Conservation (phyloP, 2,888 invertebrate genomes). For the Coelopa pilipes region DNA sequence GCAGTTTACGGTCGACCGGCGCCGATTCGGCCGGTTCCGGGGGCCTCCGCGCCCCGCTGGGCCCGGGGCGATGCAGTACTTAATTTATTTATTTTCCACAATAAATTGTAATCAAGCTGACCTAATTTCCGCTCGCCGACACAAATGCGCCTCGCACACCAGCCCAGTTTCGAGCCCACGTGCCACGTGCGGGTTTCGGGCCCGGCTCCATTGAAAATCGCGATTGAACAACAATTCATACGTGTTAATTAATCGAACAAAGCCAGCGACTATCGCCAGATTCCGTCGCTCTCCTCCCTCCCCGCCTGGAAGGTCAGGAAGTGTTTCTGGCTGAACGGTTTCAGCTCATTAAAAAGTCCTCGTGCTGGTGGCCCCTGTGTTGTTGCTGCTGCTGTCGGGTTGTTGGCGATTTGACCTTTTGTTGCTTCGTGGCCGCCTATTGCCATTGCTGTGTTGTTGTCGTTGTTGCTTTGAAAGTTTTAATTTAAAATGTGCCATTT, state of each 20-base stretch:
- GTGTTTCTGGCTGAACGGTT: constrained; percentile 14
- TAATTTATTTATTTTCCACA: constrained; percentile 26
- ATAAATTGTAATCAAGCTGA: constrained; percentile 17
- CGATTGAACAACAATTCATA: neutral
- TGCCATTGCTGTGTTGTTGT: neutral
- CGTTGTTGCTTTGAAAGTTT: constrained; percentile 4
- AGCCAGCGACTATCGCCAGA: no score
- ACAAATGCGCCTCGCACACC: neutral
- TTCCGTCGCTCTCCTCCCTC: no score
- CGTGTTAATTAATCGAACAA: neutral
- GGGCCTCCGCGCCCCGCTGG: no score
- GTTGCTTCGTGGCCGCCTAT: neutral
- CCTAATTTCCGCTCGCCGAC: constrained; percentile 9
- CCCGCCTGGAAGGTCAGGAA: neutral
- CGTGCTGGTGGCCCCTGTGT: no score
- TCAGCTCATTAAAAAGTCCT: constrained; percentile 24
- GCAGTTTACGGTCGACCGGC: constrained; percentile 13
- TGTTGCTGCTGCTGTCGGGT: no score
- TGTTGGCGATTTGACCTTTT: neutral
- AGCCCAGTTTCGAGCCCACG: neutral
- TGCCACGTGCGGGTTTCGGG: neutral
- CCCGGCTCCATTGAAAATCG: neutral
- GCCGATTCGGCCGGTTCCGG: no score
- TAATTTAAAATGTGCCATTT: neutral
- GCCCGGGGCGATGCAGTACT: constrained; percentile 11